Base-by-base conservation (phyloP, 2,888 invertebrate genomes). In the Abscondita cerata region DNA sequence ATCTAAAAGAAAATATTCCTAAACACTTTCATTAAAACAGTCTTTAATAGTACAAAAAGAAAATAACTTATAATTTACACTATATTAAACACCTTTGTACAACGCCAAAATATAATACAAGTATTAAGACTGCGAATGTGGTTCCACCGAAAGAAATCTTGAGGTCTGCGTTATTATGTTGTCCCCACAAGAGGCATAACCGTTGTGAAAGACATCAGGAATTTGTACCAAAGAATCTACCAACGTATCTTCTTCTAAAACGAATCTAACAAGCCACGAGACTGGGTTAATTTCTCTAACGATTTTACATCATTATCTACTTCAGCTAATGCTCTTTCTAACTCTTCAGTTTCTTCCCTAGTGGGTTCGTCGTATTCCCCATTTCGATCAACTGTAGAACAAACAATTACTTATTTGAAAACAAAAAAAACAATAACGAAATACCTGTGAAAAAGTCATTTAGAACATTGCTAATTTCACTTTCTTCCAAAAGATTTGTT, bases 281-380 rank as follows among this genome's bases (percentile, higher is more conserved):
- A 81, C 69, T 84, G 84, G 55, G 87, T 87, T 78, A 87, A 81
- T 78, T 89, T 88, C 76, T 89, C 89, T 71, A 89, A 79, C 59
- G 88, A 88, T 78, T 89, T 86, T 15, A 89, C 87, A 75, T 89
- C 88, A 75, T 89, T 88, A 75, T 90, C 90, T 44, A 91, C 91
- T 48, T 89, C 89, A 70, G 90, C 91, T 65, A 95, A 81, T 6
- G 94, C 95, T 62, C 94, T 88, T 76, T 95, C 94, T 71, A 95
- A 81, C 78, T 95, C 95, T 69, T 95, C 94, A 33, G 93, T 90
- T 80, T 95, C 95, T 75, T 93, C 94, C 76, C 87, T 85, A 50
- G 89, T 86, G 34, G 89, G 89, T 72, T 87, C 86, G 72, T 87
- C 86, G 72, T 87, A 88, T 67, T 87, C 88, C n/a, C 88, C 89